Evolutionary conservation across 92 coral and sea anemone species (phyloP).

Genomic region (Metridium senile): DNA sequence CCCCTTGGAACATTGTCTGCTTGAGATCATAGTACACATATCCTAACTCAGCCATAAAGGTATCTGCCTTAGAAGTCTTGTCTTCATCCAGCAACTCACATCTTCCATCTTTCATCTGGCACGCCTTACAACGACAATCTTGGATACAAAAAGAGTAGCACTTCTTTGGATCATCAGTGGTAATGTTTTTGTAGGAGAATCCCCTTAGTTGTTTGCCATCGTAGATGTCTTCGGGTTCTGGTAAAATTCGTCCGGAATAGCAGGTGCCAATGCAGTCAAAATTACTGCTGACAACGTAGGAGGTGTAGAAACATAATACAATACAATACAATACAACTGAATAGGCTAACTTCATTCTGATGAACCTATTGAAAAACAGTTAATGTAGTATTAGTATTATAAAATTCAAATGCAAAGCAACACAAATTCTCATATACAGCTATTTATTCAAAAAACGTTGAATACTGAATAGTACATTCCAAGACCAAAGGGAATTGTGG

Average conservation of each 20-base stretch:
- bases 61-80: slow-evolving; percentile 26
- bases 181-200: slow-evolving; percentile 39
- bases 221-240: slow-evolving; percentile 14
- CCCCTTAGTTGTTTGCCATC: slow-evolving; percentile 23
- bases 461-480: too few relatives aligned
- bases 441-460: too few relatives aligned
- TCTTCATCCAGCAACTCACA: slow-evolving; percentile 50
- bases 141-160: slow-evolving; percentile 31
- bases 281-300: slow-evolving; percentile 1
- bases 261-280: slow-evolving; percentile 28
- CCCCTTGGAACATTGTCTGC: slow-evolving; percentile 19
- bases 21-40: slow-evolving; percentile 20
- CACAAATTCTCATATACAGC: too few relatives aligned
- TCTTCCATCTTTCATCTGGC: slow-evolving; percentile 35
- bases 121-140: slow-evolving; percentile 48
- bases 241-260: slow-evolving; percentile 30
- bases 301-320: too few relatives aligned
- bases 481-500: too few relatives aligned
- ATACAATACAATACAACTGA: too few relatives aligned
- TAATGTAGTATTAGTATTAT: too few relatives aligned
- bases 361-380: too few relatives aligned
- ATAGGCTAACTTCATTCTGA: too few relatives aligned
- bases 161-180: slow-evolving; percentile 24
- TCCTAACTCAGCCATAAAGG: slow-evolving; percentile 19
- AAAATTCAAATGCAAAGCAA: too few relatives aligned